A percentile compares a stretch with the other conserved stretches of the same genome.
phyloP scores from a whole-genome alignment of 1,140 invertebrate species.

The Euborellia annulipes region DNA sequence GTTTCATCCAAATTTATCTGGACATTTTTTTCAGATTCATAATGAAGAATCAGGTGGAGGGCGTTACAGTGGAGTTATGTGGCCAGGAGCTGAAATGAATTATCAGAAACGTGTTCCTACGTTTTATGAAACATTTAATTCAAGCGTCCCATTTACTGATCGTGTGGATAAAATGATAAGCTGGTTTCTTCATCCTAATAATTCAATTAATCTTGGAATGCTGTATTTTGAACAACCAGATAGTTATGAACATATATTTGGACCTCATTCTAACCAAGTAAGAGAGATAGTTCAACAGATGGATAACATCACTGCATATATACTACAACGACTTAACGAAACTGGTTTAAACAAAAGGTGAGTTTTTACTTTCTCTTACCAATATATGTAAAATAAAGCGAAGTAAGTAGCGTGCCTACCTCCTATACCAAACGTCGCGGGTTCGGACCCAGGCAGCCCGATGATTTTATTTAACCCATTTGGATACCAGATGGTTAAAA shows the following conservation, averaged over 20 bases:
- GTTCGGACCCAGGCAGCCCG: no score
- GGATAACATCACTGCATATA: conserved; percentile 38
- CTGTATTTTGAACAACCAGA: conserved; percentile 63
- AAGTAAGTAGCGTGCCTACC: no score
- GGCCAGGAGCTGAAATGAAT: conserved; percentile 34
- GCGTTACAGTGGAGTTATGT: conserved; percentile 39
- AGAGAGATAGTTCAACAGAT: conserved; percentile 32
- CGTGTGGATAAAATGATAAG: conserved; percentile 41
- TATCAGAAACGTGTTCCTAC: conserved; percentile 30
- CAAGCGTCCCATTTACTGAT: conserved; percentile 30
- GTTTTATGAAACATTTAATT: conserved; percentile 15
- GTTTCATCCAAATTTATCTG: background rate
- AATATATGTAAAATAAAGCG: no score
- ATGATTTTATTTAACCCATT: no score
- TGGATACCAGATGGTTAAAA: no score
- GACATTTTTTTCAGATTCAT: conserved; percentile 28
- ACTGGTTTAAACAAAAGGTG: no score
- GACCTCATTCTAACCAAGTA: conserved; percentile 29
- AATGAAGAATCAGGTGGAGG: conserved; percentile 34
- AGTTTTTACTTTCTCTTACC: no score
- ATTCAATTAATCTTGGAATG: conserved; percentile 43
- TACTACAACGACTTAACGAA: no score
- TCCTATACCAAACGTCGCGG: no score
- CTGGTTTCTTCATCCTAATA: conserved; percentile 42
- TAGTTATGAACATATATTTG: conserved; percentile 34